Base-by-base conservation (phyloP, 1,140 invertebrate genomes). In the Drosophila arawakana region DNA sequence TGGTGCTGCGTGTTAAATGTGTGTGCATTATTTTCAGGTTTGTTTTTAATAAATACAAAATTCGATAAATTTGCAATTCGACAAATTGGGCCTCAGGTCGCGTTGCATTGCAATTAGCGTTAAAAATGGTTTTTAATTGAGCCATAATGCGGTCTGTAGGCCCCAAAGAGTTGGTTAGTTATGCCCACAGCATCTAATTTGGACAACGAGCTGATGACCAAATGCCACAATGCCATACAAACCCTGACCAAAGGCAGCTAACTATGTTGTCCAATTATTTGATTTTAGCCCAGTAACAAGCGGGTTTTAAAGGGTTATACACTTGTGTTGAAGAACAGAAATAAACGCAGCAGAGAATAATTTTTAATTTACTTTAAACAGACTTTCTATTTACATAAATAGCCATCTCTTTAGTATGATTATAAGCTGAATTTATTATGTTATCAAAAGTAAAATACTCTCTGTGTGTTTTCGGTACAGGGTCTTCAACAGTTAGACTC, bases 111-210 rank as follows among this genome's bases (percentile, higher is more conserved):
- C 73, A 79, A 88, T 88, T 86, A 86, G 79, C 76, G 69, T 63
- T 30, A 54, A 77, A 88, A 88, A 80, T 77, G 69, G 67, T 77
- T 82, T 86, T 78, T 88, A 86, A 86, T 86, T 86, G 83, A 80
- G 55, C 81, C 73, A 88, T 82, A 88, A 79, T 80, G 72, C 57
- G 75, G 78, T 67, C 52, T 30, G 25, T 37, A 25, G 15, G 61
- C 54, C 74, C 69, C 81, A 68, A 49, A 85, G 66, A 78, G 66
- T 11, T 37, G 78, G 74, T 78, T 78, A 76, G 78, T 81, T 85
- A 67, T 49, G n/a, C 58, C 41, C n/a, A 58, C 39, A 55, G 49
- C 61, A 52, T 58, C 25, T 60, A 75, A 78, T 78, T 69, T 54
- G 35, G 50, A 35, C 34, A 37, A 54, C 50, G 34, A 54, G 30